Conservation (phyloP, 2,888 invertebrate species). For the Ametastegia equiseti region DNA sequence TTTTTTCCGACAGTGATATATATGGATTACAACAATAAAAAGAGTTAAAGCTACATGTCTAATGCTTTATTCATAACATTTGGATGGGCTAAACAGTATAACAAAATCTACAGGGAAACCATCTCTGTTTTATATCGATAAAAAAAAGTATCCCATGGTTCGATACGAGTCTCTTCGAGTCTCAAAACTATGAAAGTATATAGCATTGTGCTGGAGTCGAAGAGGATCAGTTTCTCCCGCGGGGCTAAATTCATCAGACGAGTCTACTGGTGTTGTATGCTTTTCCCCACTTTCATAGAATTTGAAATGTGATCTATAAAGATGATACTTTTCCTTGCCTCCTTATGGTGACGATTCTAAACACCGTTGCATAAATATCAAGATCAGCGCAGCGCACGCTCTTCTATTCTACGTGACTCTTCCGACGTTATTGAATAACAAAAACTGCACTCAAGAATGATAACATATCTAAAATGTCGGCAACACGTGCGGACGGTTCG, state of each 20-base stretch:
- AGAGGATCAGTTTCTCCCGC: neutral
- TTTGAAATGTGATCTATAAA: neutral
- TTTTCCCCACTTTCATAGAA: neutral
- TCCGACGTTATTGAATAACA: neutral
- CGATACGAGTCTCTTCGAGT: no score
- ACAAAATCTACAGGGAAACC: no score
- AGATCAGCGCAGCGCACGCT: neutral
- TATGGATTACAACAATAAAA: no score
- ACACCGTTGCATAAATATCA: neutral
- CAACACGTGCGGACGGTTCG: neutral
- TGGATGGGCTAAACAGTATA: no score
- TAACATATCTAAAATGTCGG: neutral
- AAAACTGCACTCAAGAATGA: slow-evolving; percentile 6
- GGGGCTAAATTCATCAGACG: neutral
- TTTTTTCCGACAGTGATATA: no score
- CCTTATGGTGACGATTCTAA: neutral
- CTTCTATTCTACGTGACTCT: neutral
- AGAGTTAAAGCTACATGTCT: no score
- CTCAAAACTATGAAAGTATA: no score
- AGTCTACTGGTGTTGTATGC: neutral
- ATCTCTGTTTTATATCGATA: no score
- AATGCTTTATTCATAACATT: no score
- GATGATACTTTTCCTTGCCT: neutral
- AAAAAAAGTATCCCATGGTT: no score
- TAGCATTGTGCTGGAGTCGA: neutral